phyloP scores from a whole-genome alignment of 2,113 vertebrate species.

The Brevimyrus niger region DNA sequence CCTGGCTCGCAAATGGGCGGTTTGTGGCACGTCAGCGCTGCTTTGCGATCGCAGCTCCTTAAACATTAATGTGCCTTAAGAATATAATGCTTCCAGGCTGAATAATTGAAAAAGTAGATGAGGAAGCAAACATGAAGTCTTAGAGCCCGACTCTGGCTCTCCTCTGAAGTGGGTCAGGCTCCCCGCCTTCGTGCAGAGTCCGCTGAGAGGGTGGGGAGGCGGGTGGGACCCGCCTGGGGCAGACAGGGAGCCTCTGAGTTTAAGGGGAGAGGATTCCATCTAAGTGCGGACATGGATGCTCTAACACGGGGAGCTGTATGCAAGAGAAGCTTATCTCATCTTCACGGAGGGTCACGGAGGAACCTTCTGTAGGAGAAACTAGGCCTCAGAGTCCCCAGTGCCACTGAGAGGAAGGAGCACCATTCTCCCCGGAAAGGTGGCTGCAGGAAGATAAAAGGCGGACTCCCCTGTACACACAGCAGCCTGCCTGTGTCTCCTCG shows the following conservation, averaged over 20 bases:
- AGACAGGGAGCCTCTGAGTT: neutral
- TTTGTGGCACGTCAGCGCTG: conserved; percentile 7
- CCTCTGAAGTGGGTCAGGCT: conserved; percentile 30
- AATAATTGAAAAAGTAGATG: conserved; percentile 34
- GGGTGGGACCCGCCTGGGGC: neutral
- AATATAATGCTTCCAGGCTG: conserved; percentile 32
- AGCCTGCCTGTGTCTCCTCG: neutral
- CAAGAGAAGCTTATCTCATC: neutral
- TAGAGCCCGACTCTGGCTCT: conserved; percentile 17
- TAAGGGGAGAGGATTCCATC: neutral
- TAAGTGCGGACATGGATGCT: neutral
- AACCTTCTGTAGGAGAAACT: neutral
- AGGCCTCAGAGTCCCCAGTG: neutral
- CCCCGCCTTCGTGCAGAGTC: neutral
- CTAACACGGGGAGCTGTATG: neutral
- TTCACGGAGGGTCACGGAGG: neutral
- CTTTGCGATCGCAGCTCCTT: conserved; percentile 24
- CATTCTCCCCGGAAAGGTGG: neutral
- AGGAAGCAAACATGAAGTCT: conserved; percentile 25
- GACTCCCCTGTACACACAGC: neutral
- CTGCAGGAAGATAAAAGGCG: neutral
- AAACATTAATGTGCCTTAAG: conserved; percentile 31
- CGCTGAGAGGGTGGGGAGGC: neutral
- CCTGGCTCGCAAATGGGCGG: conserved; percentile 11
- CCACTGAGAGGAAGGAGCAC: neutral